Percentiles rank a stretch among this genome's conserved stretches.
These are phyloP conservation scores for Anolis carolinensis DNA, from an alignment of 2,113 vertebrate species.

Conservation along the genomic window DNA sequence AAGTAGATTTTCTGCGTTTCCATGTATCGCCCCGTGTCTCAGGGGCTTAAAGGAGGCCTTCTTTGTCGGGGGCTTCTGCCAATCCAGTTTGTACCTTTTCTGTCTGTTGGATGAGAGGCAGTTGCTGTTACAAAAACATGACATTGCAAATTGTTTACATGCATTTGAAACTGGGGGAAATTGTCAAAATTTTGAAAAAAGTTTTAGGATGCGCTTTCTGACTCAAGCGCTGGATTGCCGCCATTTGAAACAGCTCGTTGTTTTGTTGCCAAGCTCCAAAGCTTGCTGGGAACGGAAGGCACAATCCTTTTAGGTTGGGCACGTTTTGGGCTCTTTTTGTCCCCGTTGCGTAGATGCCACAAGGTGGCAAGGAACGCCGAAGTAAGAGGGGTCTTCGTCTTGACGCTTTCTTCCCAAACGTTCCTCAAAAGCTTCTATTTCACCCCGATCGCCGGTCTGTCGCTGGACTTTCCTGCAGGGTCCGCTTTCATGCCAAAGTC, in stretches of 20 bases:
- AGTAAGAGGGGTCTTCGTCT: not conserved
- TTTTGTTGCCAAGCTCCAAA: not conserved
- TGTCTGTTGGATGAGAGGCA: not conserved
- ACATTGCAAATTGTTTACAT: conserved; percentile 5
- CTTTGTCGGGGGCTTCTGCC: too few relatives aligned
- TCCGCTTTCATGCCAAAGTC: too few relatives aligned
- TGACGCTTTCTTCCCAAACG: too few relatives aligned
- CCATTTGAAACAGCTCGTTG: not conserved
- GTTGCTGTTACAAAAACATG: not conserved
- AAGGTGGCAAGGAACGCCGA: not conserved
- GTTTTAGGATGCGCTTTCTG: not conserved
- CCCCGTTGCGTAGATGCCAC: not conserved
- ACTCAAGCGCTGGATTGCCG: not conserved
- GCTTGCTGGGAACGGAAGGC: not conserved
- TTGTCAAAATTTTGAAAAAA: not conserved
- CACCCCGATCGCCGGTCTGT: too few relatives aligned
- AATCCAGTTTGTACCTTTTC: not conserved
- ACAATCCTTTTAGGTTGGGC: not conserved
- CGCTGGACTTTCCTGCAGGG: too few relatives aligned
- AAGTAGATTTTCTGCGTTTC: too few relatives aligned
- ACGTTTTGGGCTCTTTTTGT: not conserved
- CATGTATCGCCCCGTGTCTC: too few relatives aligned
- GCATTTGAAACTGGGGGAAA: accelerated
- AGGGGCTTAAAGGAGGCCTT: too few relatives aligned
- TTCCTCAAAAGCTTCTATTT: too few relatives aligned